Evolutionary conservation across 2,888 invertebrate species (phyloP).

Genomic region (Campoplex nolae): DNA sequence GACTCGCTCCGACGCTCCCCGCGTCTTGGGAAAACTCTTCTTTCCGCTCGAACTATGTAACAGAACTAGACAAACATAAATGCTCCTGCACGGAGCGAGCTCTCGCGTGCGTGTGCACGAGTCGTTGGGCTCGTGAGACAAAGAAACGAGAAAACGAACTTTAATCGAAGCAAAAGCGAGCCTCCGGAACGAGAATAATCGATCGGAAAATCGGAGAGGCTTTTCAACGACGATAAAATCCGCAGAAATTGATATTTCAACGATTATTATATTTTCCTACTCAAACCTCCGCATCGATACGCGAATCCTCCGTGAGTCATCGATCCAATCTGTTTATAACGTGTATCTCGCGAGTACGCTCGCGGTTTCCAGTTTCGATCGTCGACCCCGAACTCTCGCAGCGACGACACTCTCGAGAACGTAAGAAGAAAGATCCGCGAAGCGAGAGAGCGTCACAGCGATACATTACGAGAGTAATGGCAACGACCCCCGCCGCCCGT

Average conservation of each 20-base stretch:
- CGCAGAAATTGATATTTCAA: not conserved
- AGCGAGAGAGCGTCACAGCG: not conserved
- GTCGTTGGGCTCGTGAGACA: not conserved
- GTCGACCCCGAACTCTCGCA: conserved; percentile 43
- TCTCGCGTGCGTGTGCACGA: not conserved
- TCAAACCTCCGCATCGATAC: not conserved
- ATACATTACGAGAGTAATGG: conserved; percentile 48
- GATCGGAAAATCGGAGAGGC: not conserved
- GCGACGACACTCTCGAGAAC: conserved; percentile 20
- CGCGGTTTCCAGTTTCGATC: conserved; percentile 57
- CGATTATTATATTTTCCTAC: not conserved
- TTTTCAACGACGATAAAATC: not conserved
- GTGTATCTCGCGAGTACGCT: not conserved
- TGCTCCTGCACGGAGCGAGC: not conserved
- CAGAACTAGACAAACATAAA: not conserved
- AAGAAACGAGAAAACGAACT: not conserved
- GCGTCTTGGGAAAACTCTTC: conserved; percentile 55
- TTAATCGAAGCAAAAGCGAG: not conserved
- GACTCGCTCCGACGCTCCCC: not conserved
- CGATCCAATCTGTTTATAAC: conserved; percentile 38
- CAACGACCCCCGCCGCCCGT: conserved; percentile 48
- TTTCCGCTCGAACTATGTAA: conserved; percentile 8
- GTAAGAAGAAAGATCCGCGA: conserved; percentile 34
- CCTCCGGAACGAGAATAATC: not conserved
- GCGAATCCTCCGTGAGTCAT: conserved; percentile 33